Evolutionary conservation across 2,113 vertebrate species (phyloP).

Genomic region (Phylloscopus trochiloides): DNA sequence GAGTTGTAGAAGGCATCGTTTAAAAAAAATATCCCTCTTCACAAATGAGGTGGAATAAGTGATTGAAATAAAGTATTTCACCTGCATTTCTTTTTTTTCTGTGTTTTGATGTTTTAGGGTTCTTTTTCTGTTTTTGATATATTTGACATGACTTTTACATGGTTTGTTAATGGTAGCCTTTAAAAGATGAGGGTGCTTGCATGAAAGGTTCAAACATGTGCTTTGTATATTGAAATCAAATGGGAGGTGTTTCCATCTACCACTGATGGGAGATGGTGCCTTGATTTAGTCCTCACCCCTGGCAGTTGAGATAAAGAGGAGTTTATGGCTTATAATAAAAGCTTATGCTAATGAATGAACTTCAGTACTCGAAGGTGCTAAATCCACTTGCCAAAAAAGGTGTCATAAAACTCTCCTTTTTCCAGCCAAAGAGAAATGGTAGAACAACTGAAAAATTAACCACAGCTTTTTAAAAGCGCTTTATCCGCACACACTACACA

Average conservation of each 20-base stretch:
- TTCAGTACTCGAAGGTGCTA: conserved; percentile 20
- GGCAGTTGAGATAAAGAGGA: not conserved
- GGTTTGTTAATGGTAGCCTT: not conserved
- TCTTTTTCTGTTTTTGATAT: not conserved
- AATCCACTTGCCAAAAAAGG: conserved; percentile 21
- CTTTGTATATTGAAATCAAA: not conserved
- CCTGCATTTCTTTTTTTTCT: not conserved
- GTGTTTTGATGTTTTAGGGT: not conserved
- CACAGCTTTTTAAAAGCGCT: not conserved
- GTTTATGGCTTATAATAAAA: conserved; percentile 24
- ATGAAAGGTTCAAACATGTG: not conserved
- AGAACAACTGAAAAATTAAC: conserved; percentile 46
- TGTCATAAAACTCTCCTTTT: conserved; percentile 23
- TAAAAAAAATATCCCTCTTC: not conserved
- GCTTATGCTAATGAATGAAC: conserved; percentile 33
- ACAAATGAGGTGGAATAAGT: not conserved
- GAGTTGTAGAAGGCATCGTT: not conserved
- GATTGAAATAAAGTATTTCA: not conserved
- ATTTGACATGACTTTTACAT: not conserved
- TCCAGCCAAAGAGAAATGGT: not conserved
- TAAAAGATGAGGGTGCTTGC: not conserved
- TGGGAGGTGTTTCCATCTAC: not conserved
- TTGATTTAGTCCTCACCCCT: not conserved
- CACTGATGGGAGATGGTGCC: not conserved
- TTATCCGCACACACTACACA: not conserved